These are phyloP conservation scores for Oxytorus armatus DNA, from an alignment of 2,888 invertebrate genomes.

Conservation along the genomic window DNA sequence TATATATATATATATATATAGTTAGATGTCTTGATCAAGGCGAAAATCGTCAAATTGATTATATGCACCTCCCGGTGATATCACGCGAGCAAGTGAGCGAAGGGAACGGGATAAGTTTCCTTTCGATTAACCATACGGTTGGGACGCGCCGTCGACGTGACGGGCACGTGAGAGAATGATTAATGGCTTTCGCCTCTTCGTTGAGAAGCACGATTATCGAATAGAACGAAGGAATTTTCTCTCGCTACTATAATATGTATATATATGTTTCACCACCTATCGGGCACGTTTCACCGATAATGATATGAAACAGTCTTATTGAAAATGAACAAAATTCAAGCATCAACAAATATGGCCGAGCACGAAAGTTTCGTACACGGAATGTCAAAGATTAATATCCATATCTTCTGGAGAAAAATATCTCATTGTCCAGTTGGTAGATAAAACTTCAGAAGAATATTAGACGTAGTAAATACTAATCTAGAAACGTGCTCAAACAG, in stretches of 20 bases:
- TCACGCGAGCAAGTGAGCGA: conserved; percentile 8
- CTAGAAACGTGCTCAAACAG: neutral
- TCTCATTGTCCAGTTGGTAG: neutral
- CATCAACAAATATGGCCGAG: neutral
- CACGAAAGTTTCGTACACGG: neutral
- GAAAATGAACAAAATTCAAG: neutral
- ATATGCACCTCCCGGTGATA: conserved; percentile 29
- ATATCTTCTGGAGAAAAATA: neutral
- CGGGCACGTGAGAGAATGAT: conserved; percentile 43
- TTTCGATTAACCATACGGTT: conserved; percentile 58
- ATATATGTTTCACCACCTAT: neutral
- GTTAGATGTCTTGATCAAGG: too few relatives aligned
- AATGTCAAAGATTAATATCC: neutral
- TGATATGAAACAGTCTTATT: neutral
- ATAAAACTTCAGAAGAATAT: neutral
- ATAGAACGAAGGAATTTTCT: conserved; percentile 40
- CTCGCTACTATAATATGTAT: conserved; percentile 1
- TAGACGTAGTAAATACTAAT: neutral
- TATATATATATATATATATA: too few relatives aligned
- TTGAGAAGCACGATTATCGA: conserved; percentile 36
- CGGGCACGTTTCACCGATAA: neutral
- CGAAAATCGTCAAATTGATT: conserved; percentile 54
- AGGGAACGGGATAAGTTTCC: conserved; percentile 40
- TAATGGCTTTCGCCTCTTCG: conserved; percentile 46
- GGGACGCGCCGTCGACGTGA: conserved; percentile 15